Conservation (phyloP, 2,113 vertebrate genomes). For the Tylochromis polylepis region DNA sequence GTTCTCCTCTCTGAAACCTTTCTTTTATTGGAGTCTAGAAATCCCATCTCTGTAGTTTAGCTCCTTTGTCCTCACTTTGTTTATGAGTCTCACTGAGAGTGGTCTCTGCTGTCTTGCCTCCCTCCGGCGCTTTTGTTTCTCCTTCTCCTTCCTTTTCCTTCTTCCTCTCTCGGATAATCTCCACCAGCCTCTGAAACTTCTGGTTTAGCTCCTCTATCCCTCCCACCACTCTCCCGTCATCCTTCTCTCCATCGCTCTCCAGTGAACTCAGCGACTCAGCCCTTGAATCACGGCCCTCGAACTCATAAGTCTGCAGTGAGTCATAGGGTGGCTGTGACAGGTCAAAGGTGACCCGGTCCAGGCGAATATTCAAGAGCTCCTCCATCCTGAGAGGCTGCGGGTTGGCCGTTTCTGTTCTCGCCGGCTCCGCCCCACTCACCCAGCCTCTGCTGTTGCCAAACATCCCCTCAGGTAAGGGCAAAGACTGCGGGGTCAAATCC, state of each 20-base stretch:
- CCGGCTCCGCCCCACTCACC: neutral
- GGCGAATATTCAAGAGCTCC: conserved; percentile 79
- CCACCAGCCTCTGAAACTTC: conserved; percentile 81
- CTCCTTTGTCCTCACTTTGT: conserved; percentile 19
- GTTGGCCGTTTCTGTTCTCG: neutral
- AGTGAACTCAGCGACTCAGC: conserved; percentile 85
- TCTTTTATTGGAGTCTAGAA: conserved; percentile 38
- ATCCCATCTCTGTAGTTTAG: conserved; percentile 48
- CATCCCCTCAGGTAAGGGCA: conserved; percentile 41
- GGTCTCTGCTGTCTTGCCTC: neutral
- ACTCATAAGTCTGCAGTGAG: conserved; percentile 86
- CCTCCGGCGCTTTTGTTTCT: neutral
- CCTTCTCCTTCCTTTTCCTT: conserved; percentile 37
- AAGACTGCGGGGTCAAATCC: conserved; percentile 39
- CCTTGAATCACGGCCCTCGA: conserved; percentile 81
- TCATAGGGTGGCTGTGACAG: conserved; percentile 85
- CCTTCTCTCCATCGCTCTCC: conserved; percentile 72
- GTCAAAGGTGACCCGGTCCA: conserved; percentile 82
- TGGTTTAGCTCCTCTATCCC: conserved; percentile 79
- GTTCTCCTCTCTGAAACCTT: neutral
- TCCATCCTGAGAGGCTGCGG: conserved; percentile 72
- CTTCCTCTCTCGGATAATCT: conserved; percentile 78
- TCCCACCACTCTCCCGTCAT: conserved; percentile 14
- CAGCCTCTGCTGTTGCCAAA: conserved; percentile 29
- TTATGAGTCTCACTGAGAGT: neutral